Evolutionary conservation across 2,113 vertebrate species (phyloP), one percentile per base, ranked within the genome.

Genomic region (Empidonax alnorum): DNA sequence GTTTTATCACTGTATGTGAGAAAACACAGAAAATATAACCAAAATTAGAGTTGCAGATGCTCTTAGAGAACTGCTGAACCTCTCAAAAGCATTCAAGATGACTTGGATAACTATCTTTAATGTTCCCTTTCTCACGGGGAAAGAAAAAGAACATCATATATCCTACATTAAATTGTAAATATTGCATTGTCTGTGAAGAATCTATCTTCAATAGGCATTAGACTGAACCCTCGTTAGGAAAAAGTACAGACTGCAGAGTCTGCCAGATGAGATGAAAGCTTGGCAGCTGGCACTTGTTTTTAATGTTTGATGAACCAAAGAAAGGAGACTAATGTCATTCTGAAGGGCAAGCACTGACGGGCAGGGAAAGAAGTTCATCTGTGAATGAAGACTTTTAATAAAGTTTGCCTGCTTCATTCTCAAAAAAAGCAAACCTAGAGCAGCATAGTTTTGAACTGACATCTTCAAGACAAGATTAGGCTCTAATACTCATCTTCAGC

Each of bases 21-120:
- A 82, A 75, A 82, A 87, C 47, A 86, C 31, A 87, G 59, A 73
- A 87, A 84, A 84, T 39, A 84, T 2, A 89, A 71, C 19, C 33
- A 84, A 89, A 95, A 91, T 78, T 52, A 78, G 59, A 80, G 37
- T 24, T 90, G 77, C 83, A 92, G 79, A 69, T 92, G 59, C 72
- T 69, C 80, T 81, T 46, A 52, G 37, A 92, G 76, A 90, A 77
- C 44, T 87, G 72, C 84, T 84, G 86, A 84, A 93, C 52, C 65
- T 72, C 80, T 94, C 75, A 92, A 49, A 94, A 94, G 77, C 68
- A 81, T 77, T 92, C 87, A 72, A 94, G 46, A 84, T 92, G 76
- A 89, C 46, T 90, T 84, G n/a, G 28, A 27, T 86, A 82, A 72
- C 53, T 69, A 6, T 87, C 69, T 85, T 87, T 69, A 88, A 41